Conservation (phyloP, 1,140 invertebrate species). For the Drosophila sulfurigaster region DNA sequence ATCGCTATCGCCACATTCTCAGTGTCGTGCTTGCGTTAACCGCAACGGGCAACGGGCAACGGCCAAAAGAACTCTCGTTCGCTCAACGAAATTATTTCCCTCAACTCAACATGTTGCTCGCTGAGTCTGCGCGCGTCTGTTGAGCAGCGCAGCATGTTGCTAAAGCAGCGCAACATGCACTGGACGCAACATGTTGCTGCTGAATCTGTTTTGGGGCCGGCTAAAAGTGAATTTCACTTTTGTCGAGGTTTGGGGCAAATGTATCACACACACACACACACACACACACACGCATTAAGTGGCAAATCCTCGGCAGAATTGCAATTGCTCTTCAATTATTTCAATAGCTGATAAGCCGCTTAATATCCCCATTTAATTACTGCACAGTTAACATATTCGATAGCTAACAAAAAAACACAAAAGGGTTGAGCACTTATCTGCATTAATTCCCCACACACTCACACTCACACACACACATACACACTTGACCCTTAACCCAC, state of each 20-base stretch:
- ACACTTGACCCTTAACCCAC: slow-evolving; percentile 4
- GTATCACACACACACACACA: slow-evolving; percentile 5
- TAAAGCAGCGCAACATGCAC: slow-evolving; percentile 6
- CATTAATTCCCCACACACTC: slow-evolving; percentile 27
- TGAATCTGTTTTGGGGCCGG: slow-evolving; percentile 52
- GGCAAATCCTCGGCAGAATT: slow-evolving; percentile 15
- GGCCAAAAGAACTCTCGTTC: background rate
- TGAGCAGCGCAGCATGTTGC: slow-evolving; percentile 59
- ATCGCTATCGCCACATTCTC: background rate
- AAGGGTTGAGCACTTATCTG: slow-evolving; percentile 1
- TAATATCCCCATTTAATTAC: slow-evolving; percentile 43
- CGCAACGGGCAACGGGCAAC: slow-evolving; percentile 2
- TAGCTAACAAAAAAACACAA: slow-evolving; percentile 11
- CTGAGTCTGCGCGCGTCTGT: slow-evolving; percentile 75
- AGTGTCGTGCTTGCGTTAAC: slow-evolving; percentile 9
- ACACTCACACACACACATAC: background rate
- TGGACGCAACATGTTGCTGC: slow-evolving; percentile 47
- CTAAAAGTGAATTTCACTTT: background rate
- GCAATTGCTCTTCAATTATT: slow-evolving; percentile 41
- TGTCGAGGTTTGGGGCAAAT: too few relatives aligned
- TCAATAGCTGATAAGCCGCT: slow-evolving; percentile 43
- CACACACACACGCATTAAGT: slow-evolving; percentile 21
- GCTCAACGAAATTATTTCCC: slow-evolving; percentile 44
- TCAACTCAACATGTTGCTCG: slow-evolving; percentile 15
- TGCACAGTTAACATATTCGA: slow-evolving; percentile 19